Conservation (phyloP, 2,888 invertebrate species). For the Bellardia pandia region DNA sequence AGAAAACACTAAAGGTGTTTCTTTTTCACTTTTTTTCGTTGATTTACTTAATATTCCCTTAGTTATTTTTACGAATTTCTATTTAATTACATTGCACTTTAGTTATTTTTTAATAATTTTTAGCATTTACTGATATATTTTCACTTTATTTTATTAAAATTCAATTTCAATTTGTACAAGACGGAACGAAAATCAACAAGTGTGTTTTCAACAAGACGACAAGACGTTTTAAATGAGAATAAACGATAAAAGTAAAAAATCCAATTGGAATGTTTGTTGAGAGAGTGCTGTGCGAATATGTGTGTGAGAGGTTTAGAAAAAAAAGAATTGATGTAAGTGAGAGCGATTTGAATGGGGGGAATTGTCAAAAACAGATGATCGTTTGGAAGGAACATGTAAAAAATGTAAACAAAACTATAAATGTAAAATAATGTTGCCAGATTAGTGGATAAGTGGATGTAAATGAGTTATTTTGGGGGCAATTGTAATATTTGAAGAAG, state of each 20-base stretch:
- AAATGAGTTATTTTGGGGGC: neutral
- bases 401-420: conserved; percentile 65
- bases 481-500: neutral
- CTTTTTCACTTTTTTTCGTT: conserved; percentile 24
- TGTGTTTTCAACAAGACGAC: conserved; percentile 58
- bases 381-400: conserved; percentile 62
- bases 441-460: neutral
- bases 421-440: conserved; percentile 39
- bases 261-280: conserved; percentile 59
- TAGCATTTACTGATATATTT: conserved; percentile 30
- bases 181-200: conserved; percentile 69
- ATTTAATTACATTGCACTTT: conserved; percentile 28
- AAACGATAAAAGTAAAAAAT: conserved; percentile 48
- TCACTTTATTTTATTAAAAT: conserved; percentile 38
- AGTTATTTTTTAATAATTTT: conserved; percentile 26
- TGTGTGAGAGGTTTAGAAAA: conserved; percentile 20
- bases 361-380: conserved; percentile 69
- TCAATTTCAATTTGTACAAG: conserved; percentile 30
- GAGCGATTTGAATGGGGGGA: conserved; percentile 11
- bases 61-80: conserved; percentile 8
- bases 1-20: conserved; percentile 58
- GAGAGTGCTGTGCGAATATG: conserved; percentile 5
- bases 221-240: conserved; percentile 70
- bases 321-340: conserved; percentile 26
- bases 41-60: conserved; percentile 23